Base-by-base conservation (phyloP, 2,888 invertebrate genomes). In the Hesperia comma region DNA sequence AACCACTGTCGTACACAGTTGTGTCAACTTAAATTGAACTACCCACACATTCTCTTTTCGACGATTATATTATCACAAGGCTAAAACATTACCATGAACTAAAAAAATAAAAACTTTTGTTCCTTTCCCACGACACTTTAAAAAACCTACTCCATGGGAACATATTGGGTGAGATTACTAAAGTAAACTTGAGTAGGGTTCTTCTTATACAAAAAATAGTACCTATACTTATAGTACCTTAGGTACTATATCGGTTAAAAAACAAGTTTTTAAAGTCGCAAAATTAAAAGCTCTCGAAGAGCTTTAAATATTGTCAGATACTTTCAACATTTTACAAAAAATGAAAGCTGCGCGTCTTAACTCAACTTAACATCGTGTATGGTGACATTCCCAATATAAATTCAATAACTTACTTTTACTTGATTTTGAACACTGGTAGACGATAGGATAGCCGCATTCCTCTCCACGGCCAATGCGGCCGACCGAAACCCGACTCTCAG, bases 401-500 rank as follows among this genome's bases (percentile, higher is more conserved):
- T 46, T 15, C n/a, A 51, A 17, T 21, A 26, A 43, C 61, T 82
- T 81, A 93, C 93, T 86, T 87, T 88, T 61, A 82, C 79, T 71
- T 87, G 85, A 74, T 79, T 86, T 58, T 86, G 86, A 54, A 79
- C 81, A 82, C 82, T 85, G 72, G 78, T 72, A 71, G 78, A 78
- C 51, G 85, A 81, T 33, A 88, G 61, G 68, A 86, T 75, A 67
- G 84, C 84, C 17, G 85, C 87, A 74, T 82, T 84, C 74, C 83
- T 87, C 72, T 92, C 93, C 70, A 89, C 75, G 71, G 83, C 85
- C 57, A 84, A 77, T 66, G 81, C 81, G 41, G 79, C 79, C 32
- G 85, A 80, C 74, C 85, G 82, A 63, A 90, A 74, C 75, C 93
- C 91, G 68, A 88, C 77, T 76, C 90, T 84, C 76, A 91, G 80